Evolutionary conservation across 2,113 vertebrate species (phyloP).

Genomic region (Amphiprion percula): DNA sequence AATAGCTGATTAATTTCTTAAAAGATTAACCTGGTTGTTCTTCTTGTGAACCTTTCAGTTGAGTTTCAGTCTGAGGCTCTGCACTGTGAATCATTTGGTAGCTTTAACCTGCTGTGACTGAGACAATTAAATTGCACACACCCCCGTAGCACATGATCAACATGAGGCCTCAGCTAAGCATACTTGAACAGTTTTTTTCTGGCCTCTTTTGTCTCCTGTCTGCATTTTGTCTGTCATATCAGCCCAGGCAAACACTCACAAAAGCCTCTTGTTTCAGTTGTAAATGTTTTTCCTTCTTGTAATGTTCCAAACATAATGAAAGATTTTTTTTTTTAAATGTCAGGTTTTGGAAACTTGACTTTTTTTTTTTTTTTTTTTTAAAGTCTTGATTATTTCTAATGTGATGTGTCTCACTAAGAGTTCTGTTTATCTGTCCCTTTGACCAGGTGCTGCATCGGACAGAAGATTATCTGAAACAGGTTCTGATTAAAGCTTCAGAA

Average conservation of each 20-base stretch:
- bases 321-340: not conserved
- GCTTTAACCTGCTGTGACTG: constrained; percentile 34
- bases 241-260: not conserved
- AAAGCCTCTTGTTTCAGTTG: not conserved
- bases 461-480: constrained; percentile 94
- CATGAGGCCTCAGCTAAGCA: constrained; percentile 58
- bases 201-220: not conserved
- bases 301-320: too few species aligned
- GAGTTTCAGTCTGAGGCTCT: constrained; percentile 9
- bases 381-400: not conserved
- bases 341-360: not conserved
- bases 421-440: not conserved
- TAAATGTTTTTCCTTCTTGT: too few species aligned
- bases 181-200: not conserved
- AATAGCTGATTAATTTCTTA: constrained; percentile 34
- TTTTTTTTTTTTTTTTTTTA: not conserved
- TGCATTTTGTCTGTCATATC: not conserved
- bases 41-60: not conserved
- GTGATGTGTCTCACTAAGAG: not conserved
- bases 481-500: constrained; percentile 93
- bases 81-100: constrained; percentile 15
- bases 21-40: constrained; percentile 13
- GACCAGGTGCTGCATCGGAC: constrained; percentile 93
- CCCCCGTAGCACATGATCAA: constrained; percentile 72
- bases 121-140: constrained; percentile 36